Evolutionary conservation across 64 coral and sea anemone species (phyloP), one percentile per base, ranked within the genome.

Genomic region (Catalaphyllia jardinei): DNA sequence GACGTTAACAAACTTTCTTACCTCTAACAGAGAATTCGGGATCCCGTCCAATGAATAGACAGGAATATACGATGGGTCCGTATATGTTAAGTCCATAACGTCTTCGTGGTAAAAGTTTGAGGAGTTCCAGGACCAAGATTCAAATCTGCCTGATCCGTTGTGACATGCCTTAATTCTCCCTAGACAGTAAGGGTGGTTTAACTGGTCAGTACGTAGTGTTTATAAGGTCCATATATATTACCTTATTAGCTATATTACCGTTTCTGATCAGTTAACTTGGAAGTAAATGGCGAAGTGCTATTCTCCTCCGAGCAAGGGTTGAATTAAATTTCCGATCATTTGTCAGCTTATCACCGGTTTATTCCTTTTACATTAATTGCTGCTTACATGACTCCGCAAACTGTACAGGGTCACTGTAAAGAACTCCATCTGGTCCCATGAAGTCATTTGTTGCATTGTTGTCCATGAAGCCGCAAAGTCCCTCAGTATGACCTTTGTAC

Each of bases 341-440:
- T n/a, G 38, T 39, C 38, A 4, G 2, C 4, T 39, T 39, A 39
- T 39, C 2, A 4, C 38, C 38, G 38, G 4, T 39, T 39, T 39
- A 67, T 20, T 67, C 8, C 25, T 4, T 25, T 1, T 27, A n/a
- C 30, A 38, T 29, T 11, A 33, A n/a, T n/a, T n/a, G n/a, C 8
- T n/a, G 19, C 88, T 94, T 90, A 94, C 93, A 94, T 60, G 93
- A 94, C 28, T 94, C 88, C 49, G 88, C 93, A 86, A 94, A 94
- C 14, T 59, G 39, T 22, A 91, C 22, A 10, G 93, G 61, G 46
- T 94, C 64, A 0, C 75, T n/a, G 75, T 87, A 94, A 17, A 61
- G 29, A 29, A 67, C 55, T 29, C 81, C 82, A 74, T 71, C 52
- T 80, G 93, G 88, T 87, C 93, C 93, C 30, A 15, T 60, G 19